Base-by-base conservation (phyloP, 2,888 invertebrate species). In the Ctenicera cuprea region DNA sequence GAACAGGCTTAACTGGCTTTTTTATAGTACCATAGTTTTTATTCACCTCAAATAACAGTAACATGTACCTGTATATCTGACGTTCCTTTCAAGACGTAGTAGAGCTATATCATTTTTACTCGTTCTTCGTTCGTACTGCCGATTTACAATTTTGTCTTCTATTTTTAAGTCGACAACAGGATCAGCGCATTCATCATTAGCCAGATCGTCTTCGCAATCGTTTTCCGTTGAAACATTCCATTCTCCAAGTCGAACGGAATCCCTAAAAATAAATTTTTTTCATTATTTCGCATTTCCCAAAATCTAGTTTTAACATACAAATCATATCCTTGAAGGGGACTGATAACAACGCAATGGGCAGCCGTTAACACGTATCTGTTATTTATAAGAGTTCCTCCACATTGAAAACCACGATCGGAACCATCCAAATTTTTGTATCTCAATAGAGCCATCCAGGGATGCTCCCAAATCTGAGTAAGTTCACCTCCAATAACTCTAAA, bases 301-400 rank as follows among this genome's bases (percentile, higher is more conserved):
- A 26, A 26, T n/a, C 2, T 2, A 2, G 2, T 26, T 5, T 26
- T 5, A 16, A 66, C 68, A 48, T 61, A 68, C 68, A 68, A 50
- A 26, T 4, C 16, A 7, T 57, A 77, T 77, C 1, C 73, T 85
- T 2, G 78, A 74, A 11, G 2, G 11, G 1, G 2, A 12, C 5
- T 9, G 5, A 26, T 11, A 2, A 11, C 16, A 11, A 62, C 33
- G 22, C 89, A 89, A 75, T 88, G 88, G 0, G 82, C 87, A 0
- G 88, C 88, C 0, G 88, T 88, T 3, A 88, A 72, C 1, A 88
- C 87, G 74, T 88, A 88, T 79, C 79, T 82, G 0, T 83, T 83
- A 77, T 87, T 88, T 75, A 89, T 88, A 4, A 89, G 84, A 2
- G 83, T 81, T 7, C 87, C 88, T 0, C 87, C 88, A 71, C 88